Evolutionary conservation across 2,113 vertebrate genomes (phyloP).

Genomic region (Pogonocichla stellata): DNA sequence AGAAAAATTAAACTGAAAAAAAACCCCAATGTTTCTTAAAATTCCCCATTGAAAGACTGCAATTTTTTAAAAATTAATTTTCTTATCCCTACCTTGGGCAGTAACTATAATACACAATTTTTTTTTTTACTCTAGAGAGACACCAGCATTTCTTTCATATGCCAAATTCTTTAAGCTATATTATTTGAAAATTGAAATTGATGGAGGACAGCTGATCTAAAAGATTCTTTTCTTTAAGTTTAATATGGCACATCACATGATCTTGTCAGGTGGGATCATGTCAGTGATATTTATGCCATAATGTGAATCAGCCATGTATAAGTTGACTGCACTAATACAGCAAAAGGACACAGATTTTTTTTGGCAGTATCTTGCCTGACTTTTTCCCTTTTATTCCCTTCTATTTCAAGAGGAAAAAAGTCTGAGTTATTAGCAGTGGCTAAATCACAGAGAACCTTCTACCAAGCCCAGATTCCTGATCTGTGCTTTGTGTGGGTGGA

Average conservation of each 20-base stretch:
- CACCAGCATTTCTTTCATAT: not conserved
- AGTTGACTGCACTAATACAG: not conserved
- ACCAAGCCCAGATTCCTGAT: conserved; percentile 12
- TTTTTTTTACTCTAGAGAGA: not conserved
- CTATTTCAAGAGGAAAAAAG: not conserved
- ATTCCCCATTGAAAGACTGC: not conserved
- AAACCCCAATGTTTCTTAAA: not conserved
- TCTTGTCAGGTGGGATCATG: conserved; percentile 60
- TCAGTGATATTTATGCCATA: conserved; percentile 12
- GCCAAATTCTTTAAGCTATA: conserved; percentile 24
- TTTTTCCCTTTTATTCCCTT: not conserved
- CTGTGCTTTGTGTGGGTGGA: not conserved
- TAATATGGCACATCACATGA: conserved; percentile 35
- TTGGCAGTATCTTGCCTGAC: not conserved
- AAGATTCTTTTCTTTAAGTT: conserved; percentile 56
- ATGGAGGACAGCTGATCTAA: conserved; percentile 55
- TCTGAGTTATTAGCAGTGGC: not conserved
- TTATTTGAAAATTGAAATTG: conserved; percentile 20
- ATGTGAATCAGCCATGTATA: not conserved
- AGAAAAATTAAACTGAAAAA: not conserved
- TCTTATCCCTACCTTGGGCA: not conserved
- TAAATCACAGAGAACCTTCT: not conserved
- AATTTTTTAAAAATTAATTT: not conserved
- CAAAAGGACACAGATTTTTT: not conserved
- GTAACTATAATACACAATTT: rapidly evolving